These are phyloP conservation scores for Mamestra brassicae DNA, from an alignment of 2,888 invertebrate species.

Conservation along the genomic window DNA sequence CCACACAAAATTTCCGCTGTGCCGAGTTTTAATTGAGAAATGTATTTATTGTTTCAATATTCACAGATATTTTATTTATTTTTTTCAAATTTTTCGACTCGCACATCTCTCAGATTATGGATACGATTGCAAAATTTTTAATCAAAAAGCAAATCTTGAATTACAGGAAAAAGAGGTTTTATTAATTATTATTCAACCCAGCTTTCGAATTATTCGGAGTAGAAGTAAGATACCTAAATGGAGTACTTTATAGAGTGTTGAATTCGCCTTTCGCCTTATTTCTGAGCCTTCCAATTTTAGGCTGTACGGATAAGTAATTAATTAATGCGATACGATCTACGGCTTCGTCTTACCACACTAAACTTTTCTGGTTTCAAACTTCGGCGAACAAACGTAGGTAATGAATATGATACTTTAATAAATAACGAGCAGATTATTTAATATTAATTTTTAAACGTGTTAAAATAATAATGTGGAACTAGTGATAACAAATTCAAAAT, in stretches of 20 bases:
- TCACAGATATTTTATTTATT: constrained; percentile 27
- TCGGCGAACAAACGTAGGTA: background rate
- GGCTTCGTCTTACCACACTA: background rate
- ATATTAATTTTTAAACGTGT: too few relatives aligned
- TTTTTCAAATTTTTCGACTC: constrained; percentile 11
- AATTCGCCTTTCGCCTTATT: background rate
- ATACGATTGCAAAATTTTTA: constrained; percentile 21
- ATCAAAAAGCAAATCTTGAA: constrained; percentile 15
- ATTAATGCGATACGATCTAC: constrained; percentile 34
- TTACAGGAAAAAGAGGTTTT: background rate
- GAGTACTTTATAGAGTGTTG: background rate
- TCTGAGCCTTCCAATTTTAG: constrained; percentile 8
- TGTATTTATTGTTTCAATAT: constrained; percentile 75
- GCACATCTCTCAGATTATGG: background rate
- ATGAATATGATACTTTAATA: too few relatives aligned
- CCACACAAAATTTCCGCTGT: constrained; percentile 62
- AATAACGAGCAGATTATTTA: too few relatives aligned
- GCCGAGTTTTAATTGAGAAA: constrained; percentile 76
- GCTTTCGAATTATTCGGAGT: background rate
- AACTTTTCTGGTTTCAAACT: constrained; percentile 15
- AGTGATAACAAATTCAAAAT: too few relatives aligned
- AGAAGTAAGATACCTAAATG: background rate
- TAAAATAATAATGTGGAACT: too few relatives aligned
- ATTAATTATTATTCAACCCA: constrained; percentile 9
- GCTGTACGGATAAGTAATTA: constrained; percentile 37